phyloP scores from a whole-genome alignment of 37 sponge, comb jelly and placozoan species.

The Beroe ovata region DNA sequence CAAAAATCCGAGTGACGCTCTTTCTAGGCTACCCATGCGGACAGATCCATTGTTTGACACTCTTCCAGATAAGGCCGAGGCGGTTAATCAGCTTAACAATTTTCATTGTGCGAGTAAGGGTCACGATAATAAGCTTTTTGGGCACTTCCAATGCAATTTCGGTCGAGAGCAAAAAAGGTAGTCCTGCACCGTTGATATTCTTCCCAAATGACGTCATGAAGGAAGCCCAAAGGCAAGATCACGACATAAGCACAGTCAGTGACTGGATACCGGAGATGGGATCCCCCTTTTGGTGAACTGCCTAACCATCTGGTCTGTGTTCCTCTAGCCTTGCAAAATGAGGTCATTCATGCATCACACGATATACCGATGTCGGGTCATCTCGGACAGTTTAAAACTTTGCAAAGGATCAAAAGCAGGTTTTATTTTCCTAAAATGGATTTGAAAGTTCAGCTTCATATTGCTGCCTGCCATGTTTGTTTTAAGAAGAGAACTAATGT shows the following conservation, averaged over 20 bases:
- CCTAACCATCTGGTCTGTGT: not conserved
- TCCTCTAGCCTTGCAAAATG: not conserved
- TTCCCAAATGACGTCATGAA: too few species aligned
- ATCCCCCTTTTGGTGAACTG: not conserved
- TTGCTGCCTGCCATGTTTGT: not conserved
- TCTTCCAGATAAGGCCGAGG: not conserved
- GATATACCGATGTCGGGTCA: not conserved
- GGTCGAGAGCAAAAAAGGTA: too few species aligned
- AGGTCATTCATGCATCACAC: not conserved
- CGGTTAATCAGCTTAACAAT: too few species aligned
- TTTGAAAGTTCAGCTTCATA: not conserved
- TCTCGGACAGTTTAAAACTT: not conserved
- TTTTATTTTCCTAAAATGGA: conserved; percentile 26
- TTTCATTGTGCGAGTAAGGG: too few species aligned
- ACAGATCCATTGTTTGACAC: not conserved
- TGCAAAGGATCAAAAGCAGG: not conserved
- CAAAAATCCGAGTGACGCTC: not conserved
- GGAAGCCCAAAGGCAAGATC: too few species aligned
- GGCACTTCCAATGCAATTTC: too few species aligned
- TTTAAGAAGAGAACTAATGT: not conserved
- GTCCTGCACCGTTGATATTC: too few species aligned
- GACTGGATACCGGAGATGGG: not conserved
- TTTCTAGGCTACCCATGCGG: not conserved
- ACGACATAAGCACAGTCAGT: too few species aligned
- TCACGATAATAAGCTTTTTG: too few species aligned